Evolutionary conservation across 1,140 invertebrate species (phyloP).

Genomic region (Reticulitermes speratus): DNA sequence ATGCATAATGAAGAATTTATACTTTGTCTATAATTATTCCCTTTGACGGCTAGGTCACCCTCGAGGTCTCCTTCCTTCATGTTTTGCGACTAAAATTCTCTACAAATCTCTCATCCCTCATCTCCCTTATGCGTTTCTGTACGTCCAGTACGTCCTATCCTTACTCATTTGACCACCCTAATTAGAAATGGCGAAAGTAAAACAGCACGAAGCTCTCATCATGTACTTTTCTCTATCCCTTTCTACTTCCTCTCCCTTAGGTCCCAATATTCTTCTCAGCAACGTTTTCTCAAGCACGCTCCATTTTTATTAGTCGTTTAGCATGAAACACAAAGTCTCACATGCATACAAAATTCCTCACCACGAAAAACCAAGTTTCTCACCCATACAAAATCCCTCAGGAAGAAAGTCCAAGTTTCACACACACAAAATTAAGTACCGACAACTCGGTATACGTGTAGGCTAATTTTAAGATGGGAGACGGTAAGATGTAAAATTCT

Average conservation of each 20-base stretch:
- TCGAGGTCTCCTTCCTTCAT: background rate
- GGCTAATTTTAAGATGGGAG: too few relatives aligned
- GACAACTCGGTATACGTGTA: too few relatives aligned
- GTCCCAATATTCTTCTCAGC: too few relatives aligned
- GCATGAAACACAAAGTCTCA: background rate
- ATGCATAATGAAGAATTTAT: too few relatives aligned
- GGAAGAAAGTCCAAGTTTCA: too few relatives aligned
- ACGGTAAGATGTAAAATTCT: too few relatives aligned
- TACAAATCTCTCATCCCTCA: background rate
- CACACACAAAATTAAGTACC: too few relatives aligned
- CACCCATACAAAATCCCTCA: too few relatives aligned
- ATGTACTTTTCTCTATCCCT: background rate
- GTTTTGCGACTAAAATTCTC: background rate
- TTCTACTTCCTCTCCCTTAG: background rate
- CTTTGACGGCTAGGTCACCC: background rate
- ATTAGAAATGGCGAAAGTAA: background rate
- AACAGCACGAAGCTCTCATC: background rate
- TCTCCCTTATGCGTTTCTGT: background rate
- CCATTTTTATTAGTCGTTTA: background rate
- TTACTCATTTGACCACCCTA: background rate
- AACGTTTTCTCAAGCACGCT: background rate
- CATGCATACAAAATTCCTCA: too few relatives aligned
- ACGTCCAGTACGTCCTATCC: background rate
- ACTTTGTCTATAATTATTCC: background rate
- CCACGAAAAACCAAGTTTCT: too few relatives aligned